These are phyloP conservation scores for Microdon myrmicae DNA, from an alignment of 2,888 invertebrate genomes.

Conservation along the genomic window DNA sequence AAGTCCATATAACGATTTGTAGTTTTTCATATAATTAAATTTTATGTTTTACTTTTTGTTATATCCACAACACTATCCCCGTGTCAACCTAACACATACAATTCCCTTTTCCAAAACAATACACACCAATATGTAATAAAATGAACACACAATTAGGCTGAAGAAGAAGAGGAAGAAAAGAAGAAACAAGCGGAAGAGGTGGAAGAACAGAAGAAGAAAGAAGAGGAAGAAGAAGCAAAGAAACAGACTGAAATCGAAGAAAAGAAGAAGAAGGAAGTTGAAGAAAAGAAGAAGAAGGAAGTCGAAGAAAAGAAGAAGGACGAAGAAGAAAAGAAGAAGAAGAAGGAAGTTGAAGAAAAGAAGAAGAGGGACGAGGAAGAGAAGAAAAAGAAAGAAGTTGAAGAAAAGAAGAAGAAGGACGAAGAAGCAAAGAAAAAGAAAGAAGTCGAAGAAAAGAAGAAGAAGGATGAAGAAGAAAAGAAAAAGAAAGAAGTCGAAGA, in stretches of 20 bases:
- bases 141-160: slow-evolving; percentile 52
- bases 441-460: slow-evolving; percentile 9
- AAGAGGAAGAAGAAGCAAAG: slow-evolving; percentile 22
- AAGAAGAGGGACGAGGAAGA: slow-evolving; percentile 63
- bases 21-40: too few relatives aligned
- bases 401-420: slow-evolving; percentile 59
- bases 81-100: too few relatives aligned
- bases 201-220: slow-evolving; percentile 27
- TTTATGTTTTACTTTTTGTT: too few relatives aligned
- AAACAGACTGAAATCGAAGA: slow-evolving; percentile 37
- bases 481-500: slow-evolving; percentile 61
- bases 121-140: neutral
- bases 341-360: slow-evolving; percentile 66
- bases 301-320: slow-evolving; percentile 61
- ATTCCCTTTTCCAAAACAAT: neutral
- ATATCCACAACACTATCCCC: too few relatives aligned
- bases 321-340: slow-evolving; percentile 65
- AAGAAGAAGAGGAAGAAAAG: slow-evolving; percentile 57
- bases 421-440: slow-evolving; percentile 26
- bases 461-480: slow-evolving; percentile 57
- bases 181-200: slow-evolving; percentile 52
- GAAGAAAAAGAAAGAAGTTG: slow-evolving; percentile 67
- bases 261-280: slow-evolving; percentile 53
- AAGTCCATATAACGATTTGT: too few relatives aligned
- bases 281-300: slow-evolving; percentile 61